Evolutionary conservation across 1,140 invertebrate genomes (phyloP).

Genomic region (Antheraea pernyi): DNA sequence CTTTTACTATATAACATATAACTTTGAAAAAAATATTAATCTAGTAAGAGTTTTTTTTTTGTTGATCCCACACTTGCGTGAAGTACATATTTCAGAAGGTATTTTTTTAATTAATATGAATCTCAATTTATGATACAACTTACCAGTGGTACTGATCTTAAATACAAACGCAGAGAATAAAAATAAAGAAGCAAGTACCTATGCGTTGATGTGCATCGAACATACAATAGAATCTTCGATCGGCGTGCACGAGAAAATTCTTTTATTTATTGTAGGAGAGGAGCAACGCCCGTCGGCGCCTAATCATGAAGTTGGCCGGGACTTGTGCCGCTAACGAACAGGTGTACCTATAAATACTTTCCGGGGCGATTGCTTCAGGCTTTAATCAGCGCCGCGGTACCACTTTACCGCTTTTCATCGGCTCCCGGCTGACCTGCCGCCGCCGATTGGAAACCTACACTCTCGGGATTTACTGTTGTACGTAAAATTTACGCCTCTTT

Average conservation of each 20-base stretch:
- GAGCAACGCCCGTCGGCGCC: slow-evolving; percentile 70
- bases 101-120: no score
- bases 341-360: slow-evolving; percentile 78
- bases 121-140: no score
- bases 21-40: no score
- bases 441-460: slow-evolving; percentile 73
- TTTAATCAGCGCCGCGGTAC: slow-evolving; percentile 75
- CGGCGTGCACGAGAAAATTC: slow-evolving; percentile 59
- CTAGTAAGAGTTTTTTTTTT: no score
- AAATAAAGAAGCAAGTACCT: background rate
- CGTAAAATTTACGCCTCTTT: slow-evolving; percentile 61
- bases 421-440: slow-evolving; percentile 68
- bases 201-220: slow-evolving; percentile 1
- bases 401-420: slow-evolving; percentile 77
- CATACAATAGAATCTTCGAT: slow-evolving; percentile 47
- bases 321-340: slow-evolving; percentile 74
- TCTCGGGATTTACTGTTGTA: slow-evolving; percentile 59
- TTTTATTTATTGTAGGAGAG: slow-evolving; percentile 73
- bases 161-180: background rate
- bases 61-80: no score
- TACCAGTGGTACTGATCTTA: background rate
- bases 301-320: slow-evolving; percentile 77
- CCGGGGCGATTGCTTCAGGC: slow-evolving; percentile 75
- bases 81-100: no score
- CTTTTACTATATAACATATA: no score